A percentile compares a stretch with the other conserved stretches of the same genome.
These are phyloP conservation scores for Lamprotornis superbus DNA, from an alignment of 2,113 vertebrate species.

Conservation along the genomic window DNA sequence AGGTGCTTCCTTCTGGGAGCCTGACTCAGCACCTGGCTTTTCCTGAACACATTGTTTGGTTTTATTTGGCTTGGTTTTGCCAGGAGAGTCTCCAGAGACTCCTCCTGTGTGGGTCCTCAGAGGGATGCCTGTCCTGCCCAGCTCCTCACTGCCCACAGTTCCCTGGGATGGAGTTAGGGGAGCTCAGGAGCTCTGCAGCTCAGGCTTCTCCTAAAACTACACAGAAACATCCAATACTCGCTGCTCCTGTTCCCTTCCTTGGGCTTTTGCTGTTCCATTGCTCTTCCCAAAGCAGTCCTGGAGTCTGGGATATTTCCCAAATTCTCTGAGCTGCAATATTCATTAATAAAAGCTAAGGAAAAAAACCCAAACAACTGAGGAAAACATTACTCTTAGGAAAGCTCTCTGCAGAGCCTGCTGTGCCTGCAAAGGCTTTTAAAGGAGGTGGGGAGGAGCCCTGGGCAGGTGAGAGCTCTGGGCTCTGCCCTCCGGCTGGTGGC, in stretches of 20 bases:
- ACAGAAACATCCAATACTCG: fast-evolving
- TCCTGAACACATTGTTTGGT: not conserved
- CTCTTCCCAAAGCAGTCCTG: not conserved
- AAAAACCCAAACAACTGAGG: fast-evolving
- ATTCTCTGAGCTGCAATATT: not conserved
- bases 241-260: not conserved
- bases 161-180: not conserved
- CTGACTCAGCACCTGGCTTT: not conserved
- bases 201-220: not conserved
- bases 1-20: not conserved
- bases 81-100: not conserved
- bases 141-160: not conserved
- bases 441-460: not conserved
- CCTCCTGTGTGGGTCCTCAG: fast-evolving
- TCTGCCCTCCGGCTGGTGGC: not conserved
- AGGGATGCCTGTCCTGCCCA: not conserved
- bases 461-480: not conserved
- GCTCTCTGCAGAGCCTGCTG: not conserved
- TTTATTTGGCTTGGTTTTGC: not conserved
- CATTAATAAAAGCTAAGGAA: not conserved
- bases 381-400: not conserved
- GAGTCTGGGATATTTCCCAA: not conserved
- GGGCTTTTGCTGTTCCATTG: not conserved
- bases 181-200: not conserved
- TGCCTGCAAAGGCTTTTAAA: not conserved